phyloP scores from a whole-genome alignment of 1,140 invertebrate genomes.

The Nasonia longicornis region DNA sequence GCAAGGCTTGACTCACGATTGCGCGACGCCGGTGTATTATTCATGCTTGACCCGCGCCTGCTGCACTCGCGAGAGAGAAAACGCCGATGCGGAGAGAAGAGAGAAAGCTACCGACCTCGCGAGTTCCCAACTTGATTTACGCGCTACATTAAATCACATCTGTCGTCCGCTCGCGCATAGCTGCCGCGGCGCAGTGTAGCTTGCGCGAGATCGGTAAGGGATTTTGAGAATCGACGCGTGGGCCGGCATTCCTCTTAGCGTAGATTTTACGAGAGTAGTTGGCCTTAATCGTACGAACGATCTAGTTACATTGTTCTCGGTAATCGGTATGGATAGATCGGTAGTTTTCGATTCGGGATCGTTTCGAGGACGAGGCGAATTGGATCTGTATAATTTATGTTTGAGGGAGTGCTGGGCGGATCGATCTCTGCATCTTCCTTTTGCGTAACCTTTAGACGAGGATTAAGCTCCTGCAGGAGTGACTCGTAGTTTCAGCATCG shows the following conservation, averaged over 20 bases:
- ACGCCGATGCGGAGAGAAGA: constrained; percentile 50
- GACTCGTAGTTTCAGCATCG: too few species aligned
- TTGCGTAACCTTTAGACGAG: too few species aligned
- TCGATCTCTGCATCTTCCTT: too few species aligned
- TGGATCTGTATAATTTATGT: too few species aligned
- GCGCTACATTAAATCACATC: constrained; percentile 25
- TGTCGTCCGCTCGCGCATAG: neutral
- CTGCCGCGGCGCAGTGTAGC: too few species aligned
- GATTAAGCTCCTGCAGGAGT: too few species aligned
- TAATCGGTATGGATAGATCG: too few species aligned
- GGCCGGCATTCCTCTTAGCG: neutral
- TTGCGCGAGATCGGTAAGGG: neutral
- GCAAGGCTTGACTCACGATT: constrained; percentile 53
- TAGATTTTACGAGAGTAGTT: neutral
- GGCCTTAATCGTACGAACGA: neutral
- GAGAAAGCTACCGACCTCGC: constrained; percentile 64
- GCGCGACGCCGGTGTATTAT: constrained; percentile 34
- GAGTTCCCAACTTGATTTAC: constrained; percentile 17
- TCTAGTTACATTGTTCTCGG: too few species aligned
- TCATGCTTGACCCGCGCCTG: constrained; percentile 29
- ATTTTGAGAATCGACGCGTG: constrained; percentile 10
- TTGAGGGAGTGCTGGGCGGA: too few species aligned
- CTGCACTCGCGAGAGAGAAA: constrained; percentile 45
- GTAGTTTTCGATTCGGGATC: too few species aligned
- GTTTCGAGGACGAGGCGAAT: too few species aligned